Evolutionary conservation across 1,140 invertebrate genomes (phyloP).

Genomic region (Charaxes varanes): DNA sequence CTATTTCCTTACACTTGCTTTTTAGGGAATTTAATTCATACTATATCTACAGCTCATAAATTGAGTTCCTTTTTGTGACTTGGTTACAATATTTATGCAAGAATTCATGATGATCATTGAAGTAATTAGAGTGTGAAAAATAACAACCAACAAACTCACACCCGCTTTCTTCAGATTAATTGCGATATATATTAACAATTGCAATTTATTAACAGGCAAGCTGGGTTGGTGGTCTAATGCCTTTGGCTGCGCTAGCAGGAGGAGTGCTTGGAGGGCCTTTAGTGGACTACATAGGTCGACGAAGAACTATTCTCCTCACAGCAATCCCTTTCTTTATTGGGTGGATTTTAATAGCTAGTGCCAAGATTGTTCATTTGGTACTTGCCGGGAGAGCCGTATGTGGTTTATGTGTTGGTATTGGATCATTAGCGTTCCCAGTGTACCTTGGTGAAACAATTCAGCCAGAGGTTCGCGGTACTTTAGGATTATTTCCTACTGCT

Average conservation of each 20-base stretch:
- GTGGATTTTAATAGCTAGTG: slow-evolving; percentile 87
- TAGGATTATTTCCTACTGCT: slow-evolving; percentile 91
- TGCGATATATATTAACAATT: not conserved
- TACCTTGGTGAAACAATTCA: slow-evolving; percentile 95
- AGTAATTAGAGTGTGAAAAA: not conserved
- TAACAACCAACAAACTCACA: not conserved
- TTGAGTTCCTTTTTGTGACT: no score
- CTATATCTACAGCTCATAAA: no score
- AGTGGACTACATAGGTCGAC: slow-evolving; percentile 90
- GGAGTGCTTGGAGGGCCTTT: slow-evolving; percentile 89
- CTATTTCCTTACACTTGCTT: no score
- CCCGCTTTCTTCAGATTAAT: not conserved
- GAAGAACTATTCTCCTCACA: slow-evolving; percentile 85
- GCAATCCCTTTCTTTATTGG: slow-evolving; percentile 89
- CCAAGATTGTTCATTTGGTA: slow-evolving; percentile 81
- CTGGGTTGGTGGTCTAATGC: slow-evolving; percentile 94
- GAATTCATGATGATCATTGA: no score
- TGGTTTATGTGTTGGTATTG: slow-evolving; percentile 90
- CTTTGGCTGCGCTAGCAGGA: slow-evolving; percentile 88
- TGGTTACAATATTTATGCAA: no score
- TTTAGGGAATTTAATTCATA: no score
- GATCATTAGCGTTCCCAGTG: slow-evolving; percentile 89
- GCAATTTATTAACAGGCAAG: slow-evolving; percentile 77
- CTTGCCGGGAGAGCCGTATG: slow-evolving; percentile 83
- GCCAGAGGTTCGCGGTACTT: slow-evolving; percentile 89